Evolutionary conservation across 2,888 invertebrate species (phyloP), one percentile per base, ranked within the genome.

Genomic region (Thereva nobilitata): DNA sequence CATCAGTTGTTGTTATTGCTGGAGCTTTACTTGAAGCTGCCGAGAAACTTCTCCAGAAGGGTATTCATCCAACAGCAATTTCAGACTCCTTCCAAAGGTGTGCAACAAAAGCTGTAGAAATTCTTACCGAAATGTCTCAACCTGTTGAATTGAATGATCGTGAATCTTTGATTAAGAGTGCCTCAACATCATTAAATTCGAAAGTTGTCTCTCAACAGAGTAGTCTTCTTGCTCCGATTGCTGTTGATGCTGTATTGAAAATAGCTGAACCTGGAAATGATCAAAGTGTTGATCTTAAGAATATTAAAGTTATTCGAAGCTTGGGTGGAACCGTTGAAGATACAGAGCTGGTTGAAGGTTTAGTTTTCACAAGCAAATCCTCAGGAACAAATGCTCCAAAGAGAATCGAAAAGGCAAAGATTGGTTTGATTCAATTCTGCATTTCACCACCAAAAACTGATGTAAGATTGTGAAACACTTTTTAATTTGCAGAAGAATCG

Each of bases 381-480:
- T 87, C 93, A 63, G 94, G 96, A 75, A 87, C 91, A 34, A 95
- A 93, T 77, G 97, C 97, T 0, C 97, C 97, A 0, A 92, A 90
- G 75, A 89, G 91, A 73, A 86, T 99, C 68, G 98, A 99, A 80
- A 98, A 98, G 79, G 98, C 97, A 5, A 98, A 97, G 83, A 95
- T 99, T 81, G 99, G 93, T 68, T 87, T 99, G 10, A 98, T 99
- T 72, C 99, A 99, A 82, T 99, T 99, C 82, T 99, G 99, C 80
- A 94, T 99, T 80, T 99, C 99, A 9, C 95, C 99, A 63, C 99
- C 99, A 5, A 99, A 99, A 84, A 99, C 99, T 66, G 98, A 99
- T 82, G 92, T 92, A 79, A 86, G 87, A 83, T 34, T 9, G 12
- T 5, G 23, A 12, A n/a, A 5, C 23, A 10, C 12, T 37, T 47